phyloP scores from a whole-genome alignment of 2,888 invertebrate species.

The Meloe dianella region DNA sequence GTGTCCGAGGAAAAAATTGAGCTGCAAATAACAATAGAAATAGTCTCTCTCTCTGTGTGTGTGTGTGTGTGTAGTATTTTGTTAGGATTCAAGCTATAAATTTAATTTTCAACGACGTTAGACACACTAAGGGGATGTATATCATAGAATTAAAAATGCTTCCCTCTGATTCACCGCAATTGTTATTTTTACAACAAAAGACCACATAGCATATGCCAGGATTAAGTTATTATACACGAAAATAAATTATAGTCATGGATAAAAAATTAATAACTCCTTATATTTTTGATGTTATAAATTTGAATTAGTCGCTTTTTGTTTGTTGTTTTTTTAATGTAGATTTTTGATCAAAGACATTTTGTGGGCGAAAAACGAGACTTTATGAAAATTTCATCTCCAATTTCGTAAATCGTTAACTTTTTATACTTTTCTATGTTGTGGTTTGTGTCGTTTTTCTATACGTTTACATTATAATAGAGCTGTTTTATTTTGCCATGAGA shows the following conservation, averaged over 20 bases:
- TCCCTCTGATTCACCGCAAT: conserved; percentile 47
- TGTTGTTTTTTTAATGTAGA: too few relatives aligned
- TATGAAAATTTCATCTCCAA: neutral
- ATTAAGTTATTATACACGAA: conserved; percentile 48
- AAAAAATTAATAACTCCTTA: conserved; percentile 36
- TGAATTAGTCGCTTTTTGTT: neutral
- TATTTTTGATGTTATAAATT: neutral
- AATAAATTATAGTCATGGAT: conserved; percentile 41
- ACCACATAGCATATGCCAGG: conserved; percentile 44
- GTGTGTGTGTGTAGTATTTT: conserved; percentile 34
- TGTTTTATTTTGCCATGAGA: neutral
- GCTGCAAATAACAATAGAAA: conserved; percentile 26
- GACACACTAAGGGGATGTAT: conserved; percentile 41
- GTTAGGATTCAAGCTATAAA: conserved; percentile 38
- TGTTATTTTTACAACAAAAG: conserved; percentile 46
- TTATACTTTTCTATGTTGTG: neutral
- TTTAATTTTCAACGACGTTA: conserved; percentile 44
- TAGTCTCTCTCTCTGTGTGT: too few relatives aligned
- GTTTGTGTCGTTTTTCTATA: neutral
- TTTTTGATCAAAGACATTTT: neutral
- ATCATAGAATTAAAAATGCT: conserved; percentile 44
- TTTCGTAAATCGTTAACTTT: conserved; percentile 6
- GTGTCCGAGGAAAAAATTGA: conserved; percentile 27
- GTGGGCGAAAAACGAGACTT: neutral
- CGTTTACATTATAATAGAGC: neutral